Base-by-base conservation (phyloP, 2,888 invertebrate species). In the Euplexia lucipara region DNA sequence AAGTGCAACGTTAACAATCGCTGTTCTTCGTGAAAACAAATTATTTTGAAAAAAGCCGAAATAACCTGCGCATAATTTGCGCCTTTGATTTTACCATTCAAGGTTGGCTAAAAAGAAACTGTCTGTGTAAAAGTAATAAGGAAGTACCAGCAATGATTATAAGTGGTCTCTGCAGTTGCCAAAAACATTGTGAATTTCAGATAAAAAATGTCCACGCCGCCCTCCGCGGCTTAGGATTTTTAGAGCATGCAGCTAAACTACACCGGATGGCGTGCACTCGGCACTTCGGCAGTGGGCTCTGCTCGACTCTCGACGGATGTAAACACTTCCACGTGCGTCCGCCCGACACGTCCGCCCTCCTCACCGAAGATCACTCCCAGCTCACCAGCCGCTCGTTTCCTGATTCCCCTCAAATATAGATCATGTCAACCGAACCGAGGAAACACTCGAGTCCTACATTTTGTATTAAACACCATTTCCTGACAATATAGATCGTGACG, bases 311-410 rank as follows among this genome's bases (percentile, higher is more conserved):
- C 85, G 86, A 81, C 92, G 92, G 93, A 94, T 91, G 90, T 91
- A 91, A 92, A 92, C 92, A 92, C 90, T 91, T 92, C 92, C 92
- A 91, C 87, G 90, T 91, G 91, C 90, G 87, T 88, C 89, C 90
- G 89, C 85, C 74, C 82, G 62, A 56, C 66, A 70, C 83, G 80
- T 83, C 81, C 83, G 82, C 83, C 65, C 72, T 78, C 66, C 79
- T 69, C 70, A 47, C 82, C 81, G 82, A 86, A 88, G 83, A 87
- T 85, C 81, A 75, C 77, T 80, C 81, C 78, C 73, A 72, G 61
- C 59, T 54, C 74, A 77, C 39, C 74, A 78, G 74, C 63, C 79
- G 70, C 71, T 63, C 70, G 66, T 78, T 77, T 83, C 81, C 74
- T 79, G 71, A 66, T 70, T 71, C 61, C 64, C 62, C 70, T 75